Evolutionary conservation across 2,113 vertebrate species (phyloP), one percentile per base, ranked within the genome.

Genomic region (Cephalopholis sonnerati): DNA sequence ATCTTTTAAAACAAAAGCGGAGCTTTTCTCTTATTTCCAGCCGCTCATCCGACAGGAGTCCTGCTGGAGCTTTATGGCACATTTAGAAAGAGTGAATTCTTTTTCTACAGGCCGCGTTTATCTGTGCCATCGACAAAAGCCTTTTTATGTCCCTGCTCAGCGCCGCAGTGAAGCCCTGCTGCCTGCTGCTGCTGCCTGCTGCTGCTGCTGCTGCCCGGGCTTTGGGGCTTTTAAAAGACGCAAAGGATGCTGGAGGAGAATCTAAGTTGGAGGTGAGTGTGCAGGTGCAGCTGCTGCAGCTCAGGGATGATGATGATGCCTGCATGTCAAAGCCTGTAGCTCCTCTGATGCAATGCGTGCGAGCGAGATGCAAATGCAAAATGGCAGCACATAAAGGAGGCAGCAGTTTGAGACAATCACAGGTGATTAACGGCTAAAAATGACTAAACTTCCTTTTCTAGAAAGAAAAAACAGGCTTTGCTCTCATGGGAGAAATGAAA

Each of bases 251-350:
- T 27, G 62, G 39, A 61, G 57, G 78, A 77, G 61, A 63, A 20
- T 17, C 63, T 15, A 58, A 78, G 32, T 68, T 50, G 11, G 67
- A 90, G 91, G 87, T 92, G 88, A 90, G 91, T 87, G 7, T 53
- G 55, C 5, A 61, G 61, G 46, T 53, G 13, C 61, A 39, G 64
- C 58, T 55, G 32, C 46, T 51, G 69, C 53, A 66, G 8, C 59
- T 48, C 48, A 54, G n/a, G 50, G 32, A 36, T 36, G 58, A 50
- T 9, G 32, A 36, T 36, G 58, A 50, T 9, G 68, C 18, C 69
- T 46, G 58, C 57, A 29, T 24, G 54, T 74, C 73, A 53, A 4
- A 82, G 78, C 59, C 74, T 75, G 79, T 20, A 25, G 82, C 83
- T 70, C 39, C 46, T 84, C 69, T 71, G 70, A 65, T 54, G 85